Conservation (phyloP, 2,113 vertebrate species). For the Salminus brasiliensis region DNA sequence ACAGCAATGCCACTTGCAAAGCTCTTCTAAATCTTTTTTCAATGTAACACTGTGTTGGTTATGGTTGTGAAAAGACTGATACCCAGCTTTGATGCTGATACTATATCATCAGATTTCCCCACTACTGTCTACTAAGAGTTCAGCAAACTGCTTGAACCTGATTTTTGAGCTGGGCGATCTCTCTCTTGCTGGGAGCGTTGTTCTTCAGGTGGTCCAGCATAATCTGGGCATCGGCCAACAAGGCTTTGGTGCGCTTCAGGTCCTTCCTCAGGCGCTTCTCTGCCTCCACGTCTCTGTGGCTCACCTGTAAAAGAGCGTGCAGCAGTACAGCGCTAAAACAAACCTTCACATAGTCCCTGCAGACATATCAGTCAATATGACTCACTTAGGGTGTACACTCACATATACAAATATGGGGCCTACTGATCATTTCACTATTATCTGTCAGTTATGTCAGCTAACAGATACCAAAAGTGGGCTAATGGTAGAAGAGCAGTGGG, state of each 20-base stretch:
- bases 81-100: background rate
- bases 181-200: conserved; percentile 94
- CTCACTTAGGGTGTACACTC: background rate
- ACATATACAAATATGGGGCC: background rate
- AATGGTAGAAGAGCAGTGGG: no score
- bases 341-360: background rate
- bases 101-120: background rate
- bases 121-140: background rate
- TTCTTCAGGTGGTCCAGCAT: conserved; percentile 99
- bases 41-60: no score
- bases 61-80: no score
- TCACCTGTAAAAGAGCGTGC: conserved; percentile 75
- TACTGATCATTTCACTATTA: background rate
- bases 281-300: conserved; percentile 85
- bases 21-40: no score
- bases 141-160: conserved; percentile 77
- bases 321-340: background rate
- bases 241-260: conserved; percentile 93
- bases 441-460: no score
- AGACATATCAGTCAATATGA: background rate
- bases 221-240: conserved; percentile 93
- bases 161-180: conserved; percentile 95
- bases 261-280: conserved; percentile 94
- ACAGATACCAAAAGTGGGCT: no score
- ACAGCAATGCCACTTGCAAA: no score